Base-by-base conservation (phyloP, 2,113 vertebrate species). In the Anhinga rufa region DNA sequence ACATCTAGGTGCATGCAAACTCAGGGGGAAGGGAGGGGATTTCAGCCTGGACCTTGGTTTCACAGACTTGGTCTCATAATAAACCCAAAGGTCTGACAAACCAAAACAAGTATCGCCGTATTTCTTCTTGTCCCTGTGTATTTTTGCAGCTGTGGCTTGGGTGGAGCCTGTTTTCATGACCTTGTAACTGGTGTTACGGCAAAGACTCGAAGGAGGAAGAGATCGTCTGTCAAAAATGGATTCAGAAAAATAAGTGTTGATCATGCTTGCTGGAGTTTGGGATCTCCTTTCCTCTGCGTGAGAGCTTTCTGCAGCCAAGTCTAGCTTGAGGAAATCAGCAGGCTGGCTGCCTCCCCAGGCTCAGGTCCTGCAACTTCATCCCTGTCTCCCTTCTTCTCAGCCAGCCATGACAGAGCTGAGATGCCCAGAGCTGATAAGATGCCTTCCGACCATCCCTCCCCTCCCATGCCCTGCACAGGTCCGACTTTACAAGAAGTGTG, bases 51-150 rank as follows among this genome's bases (percentile, higher is more conserved):
- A 79, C 20, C 19, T 62, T 17, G 34, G 24, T 75, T 85, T 94
- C 86, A 29, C 51, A 82, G 34, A 0, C 42, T 40, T 2, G 31
- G 26, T 78, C 69, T 86, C 40, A 14, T 9, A 46, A 66, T 10
- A 76, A 79, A 28, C 49, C n/a, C 72, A 17, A 44, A 61, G 12
- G 20, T 79, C 83, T 92, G 81, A 70, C 46, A 62, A 78, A 86
- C 72, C 70, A 74, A 64, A 54, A 19, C 11, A 46, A 49, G 12
- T 11, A 9, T 29, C 0, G 0, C 12, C 0, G 0, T 8, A 9
- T 81, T 88, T 82, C 71, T 83, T 46, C 72, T 51, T 1, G 0
- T 38, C 46, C 38, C 22, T 20, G 60, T 2, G 64, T n/a, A 5
- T 46, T 82, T 91, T 61, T 72, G 77, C 57, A 24, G 46, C 36